Evolutionary conservation across 2,888 invertebrate species (phyloP), one percentile per base, ranked within the genome.

Genomic region (Ptycholaimellus sp.): DNA sequence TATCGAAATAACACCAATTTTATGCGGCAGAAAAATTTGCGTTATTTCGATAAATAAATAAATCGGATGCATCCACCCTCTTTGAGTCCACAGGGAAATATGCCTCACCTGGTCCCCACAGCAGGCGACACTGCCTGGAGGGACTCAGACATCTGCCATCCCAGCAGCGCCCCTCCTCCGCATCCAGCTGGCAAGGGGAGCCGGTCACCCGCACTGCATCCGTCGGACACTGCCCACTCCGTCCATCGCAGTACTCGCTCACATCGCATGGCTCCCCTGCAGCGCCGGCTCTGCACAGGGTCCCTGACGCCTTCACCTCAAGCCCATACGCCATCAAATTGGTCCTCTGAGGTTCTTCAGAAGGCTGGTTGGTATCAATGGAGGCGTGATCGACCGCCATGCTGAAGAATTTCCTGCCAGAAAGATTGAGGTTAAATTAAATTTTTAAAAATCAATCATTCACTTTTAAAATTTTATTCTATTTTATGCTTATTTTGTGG

Each of bases 151-250:
- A 52, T 30, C 52, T 50, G 14, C 68, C 51, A 22, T 52, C 42
- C 52, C 52, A 53, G 30, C 54, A 53, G 13, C 49, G 49, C 17
- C 54, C 64, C 41, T 62, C 61, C 35, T 71, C 73, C 37, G 51
- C 54, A n/a, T n/a, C n/a, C n/a, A n/a, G n/a, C n/a, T n/a, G n/a
- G 57, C 93, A 93, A 1, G 74, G 70, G 41, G 74, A 75, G 1
- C 93, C 93, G 61, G 93, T 87, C 63, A 85, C 83, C 54, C 80
- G 76, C 62, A 75, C 74, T 2, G 80, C 72, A 60, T 96, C 83
- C 2, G 65, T 53, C 0, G 93, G 93, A 62, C 93, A 96, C 44
- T 61, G 55, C 0, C 90, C 90, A 28, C 70, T 71, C 34, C 72
- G 70, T 0, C 93, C 93, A 38, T 78, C 73, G 61, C 93, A 96